Base-by-base conservation (phyloP, 2,888 invertebrate genomes). In the Aphelenchoides bicaudatus region DNA sequence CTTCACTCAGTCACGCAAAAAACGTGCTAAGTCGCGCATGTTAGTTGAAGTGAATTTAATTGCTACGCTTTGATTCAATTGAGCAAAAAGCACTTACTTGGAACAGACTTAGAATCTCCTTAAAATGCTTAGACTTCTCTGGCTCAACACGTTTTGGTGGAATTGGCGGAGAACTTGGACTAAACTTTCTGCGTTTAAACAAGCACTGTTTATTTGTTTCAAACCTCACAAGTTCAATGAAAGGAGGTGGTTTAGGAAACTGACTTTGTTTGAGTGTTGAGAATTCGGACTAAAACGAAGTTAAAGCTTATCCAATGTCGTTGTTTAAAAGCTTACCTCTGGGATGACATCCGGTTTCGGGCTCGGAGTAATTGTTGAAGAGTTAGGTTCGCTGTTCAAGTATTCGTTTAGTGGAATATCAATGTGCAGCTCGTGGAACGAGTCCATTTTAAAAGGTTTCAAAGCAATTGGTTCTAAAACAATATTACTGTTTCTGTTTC, bases 321-420 rank as follows among this genome's bases (percentile, higher is more conserved):
- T 34, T 34, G 16, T 34, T 34, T 34, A 16, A 16, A 13, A 34
- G n/a, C 16, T 34, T 34, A 34, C 34, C 34, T 34, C 34, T 13
- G 16, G 16, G 13, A 16, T 13, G 13, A 34, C 16, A 16, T 34
- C 43, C 21, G 43, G 8, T 21, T n/a, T 6, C 23, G 43, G 43
- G 23, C 43, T 43, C 6, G 43, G 43, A 6, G 43, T 43, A 13
- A 34, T 13, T 6, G 43, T 21, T 10, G 21, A 19, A 25, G 43
- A 43, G 25, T 43, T 43, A 19, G 43, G 43, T 43, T 43, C 21
- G 25, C 43, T 43, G 21, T 19, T 8, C 43, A 43, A 43, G 23
- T 43, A 43, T 10, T 8, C 43, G 23, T n/a, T 25, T 8, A 8
- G 10, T 6, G 43, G 43, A n/a, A 43, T 43, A 10, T 43, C 25